Conservation (phyloP, 1,140 invertebrate genomes). For the Tribolium castaneum region DNA sequence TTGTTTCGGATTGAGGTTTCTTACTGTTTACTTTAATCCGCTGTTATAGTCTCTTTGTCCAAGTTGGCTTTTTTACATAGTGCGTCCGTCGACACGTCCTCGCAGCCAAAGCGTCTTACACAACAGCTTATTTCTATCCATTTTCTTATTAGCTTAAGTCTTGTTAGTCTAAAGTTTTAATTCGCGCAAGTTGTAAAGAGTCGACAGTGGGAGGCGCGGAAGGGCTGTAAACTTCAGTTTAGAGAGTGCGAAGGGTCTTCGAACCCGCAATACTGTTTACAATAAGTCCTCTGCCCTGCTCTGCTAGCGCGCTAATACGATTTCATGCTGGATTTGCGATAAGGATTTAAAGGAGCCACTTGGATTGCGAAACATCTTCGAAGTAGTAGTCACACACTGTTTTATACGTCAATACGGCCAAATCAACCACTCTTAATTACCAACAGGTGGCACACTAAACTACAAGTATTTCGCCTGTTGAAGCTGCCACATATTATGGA, state of each 20-base stretch:
- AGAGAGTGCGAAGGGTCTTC: conserved; percentile 65
- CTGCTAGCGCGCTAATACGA: conserved; percentile 65
- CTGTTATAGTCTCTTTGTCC: conserved; percentile 19
- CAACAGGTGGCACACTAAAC: not conserved
- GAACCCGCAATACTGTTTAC: conserved; percentile 64
- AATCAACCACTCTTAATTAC: not conserved
- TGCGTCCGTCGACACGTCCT: conserved; percentile 26
- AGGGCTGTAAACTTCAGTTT: conserved; percentile 64
- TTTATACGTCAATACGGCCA: not conserved
- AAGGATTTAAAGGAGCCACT: conserved; percentile 62
- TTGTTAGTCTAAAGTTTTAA: conserved; percentile 70
- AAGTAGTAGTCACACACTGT: conserved; percentile 27
- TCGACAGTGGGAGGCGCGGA: conserved; percentile 62
- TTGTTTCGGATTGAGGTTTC: conserved; percentile 43
- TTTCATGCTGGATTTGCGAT: conserved; percentile 68
- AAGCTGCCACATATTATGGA: conserved; percentile 1
- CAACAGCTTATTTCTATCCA: conserved; percentile 65
- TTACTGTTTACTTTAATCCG: conserved; percentile 44
- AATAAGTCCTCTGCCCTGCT: conserved; percentile 60
- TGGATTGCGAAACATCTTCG: conserved; percentile 49
- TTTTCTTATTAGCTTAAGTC: conserved; percentile 66
- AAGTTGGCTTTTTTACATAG: conserved; percentile 20
- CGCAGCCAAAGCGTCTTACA: conserved; percentile 63
- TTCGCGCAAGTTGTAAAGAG: conserved; percentile 68
- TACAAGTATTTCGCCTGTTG: not conserved